phyloP scores from a whole-genome alignment of 2,113 vertebrate species.

The Barnardius zonarius region DNA sequence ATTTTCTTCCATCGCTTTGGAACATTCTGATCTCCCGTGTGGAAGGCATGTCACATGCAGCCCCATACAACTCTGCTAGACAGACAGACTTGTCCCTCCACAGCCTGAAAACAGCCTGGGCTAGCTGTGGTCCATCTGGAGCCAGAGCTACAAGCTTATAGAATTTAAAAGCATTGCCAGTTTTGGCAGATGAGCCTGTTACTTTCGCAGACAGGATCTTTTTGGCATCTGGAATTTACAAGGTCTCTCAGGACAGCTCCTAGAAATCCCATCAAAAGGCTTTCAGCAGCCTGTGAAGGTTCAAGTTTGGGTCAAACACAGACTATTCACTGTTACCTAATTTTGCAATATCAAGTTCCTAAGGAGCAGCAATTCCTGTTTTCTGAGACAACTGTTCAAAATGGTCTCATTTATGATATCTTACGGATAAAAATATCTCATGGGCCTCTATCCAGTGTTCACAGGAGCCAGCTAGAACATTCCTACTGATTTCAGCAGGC shows the following conservation, averaged over 20 bases:
- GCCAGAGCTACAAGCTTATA: background rate
- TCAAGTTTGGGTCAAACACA: background rate
- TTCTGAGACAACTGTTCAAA: background rate
- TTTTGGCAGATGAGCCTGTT: constrained; percentile 7
- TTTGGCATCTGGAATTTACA: background rate
- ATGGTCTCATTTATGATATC: background rate
- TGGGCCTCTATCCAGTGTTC: background rate
- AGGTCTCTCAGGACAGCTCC: background rate
- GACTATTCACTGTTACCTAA: background rate
- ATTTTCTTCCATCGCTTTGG: background rate
- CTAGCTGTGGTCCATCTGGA: background rate
- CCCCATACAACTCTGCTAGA: background rate
- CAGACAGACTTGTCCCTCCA: background rate
- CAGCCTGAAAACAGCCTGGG: background rate
- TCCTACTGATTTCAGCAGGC: background rate
- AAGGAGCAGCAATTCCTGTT: background rate
- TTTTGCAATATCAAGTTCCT: background rate
- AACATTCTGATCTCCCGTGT: accelerated
- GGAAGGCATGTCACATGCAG: background rate
- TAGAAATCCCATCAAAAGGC: constrained; percentile 12
- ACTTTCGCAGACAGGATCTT: constrained; percentile 13
- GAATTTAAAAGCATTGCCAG: background rate
- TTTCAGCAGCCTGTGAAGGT: background rate
- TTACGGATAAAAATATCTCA: background rate
- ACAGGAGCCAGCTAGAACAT: background rate